Evolutionary conservation across 2,797 vertebrate genomes (phyloP).

Genomic region (Siniperca obscura): DNA sequence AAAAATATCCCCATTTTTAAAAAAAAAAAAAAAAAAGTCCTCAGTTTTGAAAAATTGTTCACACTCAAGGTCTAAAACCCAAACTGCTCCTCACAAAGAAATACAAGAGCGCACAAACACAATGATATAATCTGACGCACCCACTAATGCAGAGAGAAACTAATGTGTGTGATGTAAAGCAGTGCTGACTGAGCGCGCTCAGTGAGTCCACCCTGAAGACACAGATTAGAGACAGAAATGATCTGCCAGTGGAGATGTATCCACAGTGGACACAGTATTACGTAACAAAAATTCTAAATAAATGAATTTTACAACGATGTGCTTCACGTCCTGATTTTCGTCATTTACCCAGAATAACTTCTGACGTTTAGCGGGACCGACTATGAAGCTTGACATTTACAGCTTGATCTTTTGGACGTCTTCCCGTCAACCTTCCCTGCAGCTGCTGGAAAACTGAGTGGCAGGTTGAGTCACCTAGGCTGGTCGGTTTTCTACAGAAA

Average conservation of each 20-base stretch:
- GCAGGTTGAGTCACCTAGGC: neutral
- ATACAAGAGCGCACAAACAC: neutral
- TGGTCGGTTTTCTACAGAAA: neutral
- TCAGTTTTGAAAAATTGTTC: neutral
- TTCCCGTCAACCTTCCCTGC: neutral
- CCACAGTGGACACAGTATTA: neutral
- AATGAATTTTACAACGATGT: no score
- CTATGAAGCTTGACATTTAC: slow-evolving; percentile 40
- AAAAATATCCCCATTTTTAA: neutral
- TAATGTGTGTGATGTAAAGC: neutral
- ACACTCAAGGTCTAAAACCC: neutral
- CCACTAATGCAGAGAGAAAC: neutral
- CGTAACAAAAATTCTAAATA: no score
- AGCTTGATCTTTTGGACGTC: slow-evolving; percentile 3
- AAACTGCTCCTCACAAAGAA: slow-evolving; percentile 3
- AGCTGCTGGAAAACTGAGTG: slow-evolving; percentile 9
- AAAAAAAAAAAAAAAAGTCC: neutral
- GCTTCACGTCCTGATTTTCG: neutral
- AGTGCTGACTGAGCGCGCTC: slow-evolving; percentile 32
- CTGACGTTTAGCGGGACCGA: slow-evolving; percentile 19
- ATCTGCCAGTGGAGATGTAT: neutral
- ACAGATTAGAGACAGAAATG: slow-evolving; percentile 10
- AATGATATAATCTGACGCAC: neutral
- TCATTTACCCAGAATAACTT: slow-evolving; percentile 11
- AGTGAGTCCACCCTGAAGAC: slow-evolving; percentile 10